phyloP scores from a whole-genome alignment of 2,888 invertebrate species.

The Rhorus exstirpatorius region DNA sequence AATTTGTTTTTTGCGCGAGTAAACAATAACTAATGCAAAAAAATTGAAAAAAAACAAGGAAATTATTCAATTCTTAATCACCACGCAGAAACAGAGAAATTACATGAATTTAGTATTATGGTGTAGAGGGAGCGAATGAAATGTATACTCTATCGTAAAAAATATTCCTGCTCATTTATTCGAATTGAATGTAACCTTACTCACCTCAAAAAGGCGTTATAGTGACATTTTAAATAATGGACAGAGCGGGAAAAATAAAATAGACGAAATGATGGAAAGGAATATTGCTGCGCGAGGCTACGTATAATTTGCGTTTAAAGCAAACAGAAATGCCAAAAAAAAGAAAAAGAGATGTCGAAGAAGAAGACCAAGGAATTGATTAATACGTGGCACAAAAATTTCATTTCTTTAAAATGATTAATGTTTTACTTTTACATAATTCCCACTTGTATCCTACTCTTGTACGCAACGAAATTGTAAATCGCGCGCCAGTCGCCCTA shows the following conservation, averaged over 20 bases:
- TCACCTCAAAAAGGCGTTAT: constrained; percentile 17
- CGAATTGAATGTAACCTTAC: constrained; percentile 22
- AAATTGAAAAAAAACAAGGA: too few species aligned
- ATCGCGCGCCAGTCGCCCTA: constrained; percentile 19
- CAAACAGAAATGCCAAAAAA: constrained; percentile 15
- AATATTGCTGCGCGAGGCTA: constrained; percentile 10
- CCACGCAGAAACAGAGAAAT: too few species aligned
- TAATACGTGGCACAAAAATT: constrained; percentile 13
- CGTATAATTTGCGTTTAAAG: constrained; percentile 19
- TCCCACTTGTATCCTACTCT: constrained; percentile 19
- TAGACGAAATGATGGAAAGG: constrained; percentile 16
- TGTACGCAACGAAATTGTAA: constrained; percentile 16
- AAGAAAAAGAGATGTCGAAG: constrained; percentile 19
- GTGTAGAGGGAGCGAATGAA: too few species aligned
- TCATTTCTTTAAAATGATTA: constrained; percentile 15
- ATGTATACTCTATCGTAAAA: too few species aligned
- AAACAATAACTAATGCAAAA: too few species aligned
- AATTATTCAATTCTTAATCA: too few species aligned
- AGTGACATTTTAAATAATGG: constrained; percentile 25
- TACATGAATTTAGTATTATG: too few species aligned
- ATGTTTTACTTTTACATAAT: constrained; percentile 7
- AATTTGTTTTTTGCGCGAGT: too few species aligned
- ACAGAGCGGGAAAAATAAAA: constrained; percentile 26
- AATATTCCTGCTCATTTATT: constrained; percentile 27
- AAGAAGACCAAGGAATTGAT: constrained; percentile 18